Percentiles rank a stretch among this genome's conserved stretches.
phyloP scores from a whole-genome alignment of 2,797 vertebrate genomes.

The Oreochromis mossambicus region DNA sequence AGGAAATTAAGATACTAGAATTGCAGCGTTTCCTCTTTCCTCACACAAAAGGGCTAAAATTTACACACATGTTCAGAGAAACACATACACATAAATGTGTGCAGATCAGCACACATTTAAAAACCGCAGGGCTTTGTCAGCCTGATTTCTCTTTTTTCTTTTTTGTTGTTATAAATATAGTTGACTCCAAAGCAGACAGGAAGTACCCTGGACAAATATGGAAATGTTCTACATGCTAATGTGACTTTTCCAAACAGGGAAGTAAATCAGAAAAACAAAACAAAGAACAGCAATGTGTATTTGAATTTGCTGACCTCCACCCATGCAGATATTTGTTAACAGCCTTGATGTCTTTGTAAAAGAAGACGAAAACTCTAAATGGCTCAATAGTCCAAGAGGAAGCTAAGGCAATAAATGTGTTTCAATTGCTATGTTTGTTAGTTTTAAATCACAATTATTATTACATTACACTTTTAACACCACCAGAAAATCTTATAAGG shows the following conservation, averaged over 20 bases:
- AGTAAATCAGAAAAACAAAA: background rate
- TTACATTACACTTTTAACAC: background rate
- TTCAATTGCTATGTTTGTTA: accelerated
- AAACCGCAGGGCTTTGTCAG: constrained; percentile 15
- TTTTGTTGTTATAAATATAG: constrained; percentile 31
- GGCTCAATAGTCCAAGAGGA: background rate
- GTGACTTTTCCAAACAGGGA: constrained; percentile 56
- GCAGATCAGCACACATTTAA: background rate
- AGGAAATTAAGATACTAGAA: background rate
- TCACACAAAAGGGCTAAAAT: background rate
- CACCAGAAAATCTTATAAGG: background rate
- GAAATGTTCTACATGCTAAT: constrained; percentile 62
- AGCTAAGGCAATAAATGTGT: background rate
- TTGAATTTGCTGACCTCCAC: background rate
- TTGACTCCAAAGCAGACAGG: constrained; percentile 29
- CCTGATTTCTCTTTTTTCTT: background rate
- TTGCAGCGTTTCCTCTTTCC: background rate
- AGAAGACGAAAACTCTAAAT: accelerated
- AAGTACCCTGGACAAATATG: constrained; percentile 47
- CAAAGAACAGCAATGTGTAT: background rate
- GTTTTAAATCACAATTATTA: background rate
- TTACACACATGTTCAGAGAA: background rate
- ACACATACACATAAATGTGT: background rate
- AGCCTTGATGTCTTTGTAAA: background rate
- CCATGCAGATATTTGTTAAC: accelerated